Conservation (phyloP, 2,113 vertebrate genomes). For the Gobiocypris rarus region DNA sequence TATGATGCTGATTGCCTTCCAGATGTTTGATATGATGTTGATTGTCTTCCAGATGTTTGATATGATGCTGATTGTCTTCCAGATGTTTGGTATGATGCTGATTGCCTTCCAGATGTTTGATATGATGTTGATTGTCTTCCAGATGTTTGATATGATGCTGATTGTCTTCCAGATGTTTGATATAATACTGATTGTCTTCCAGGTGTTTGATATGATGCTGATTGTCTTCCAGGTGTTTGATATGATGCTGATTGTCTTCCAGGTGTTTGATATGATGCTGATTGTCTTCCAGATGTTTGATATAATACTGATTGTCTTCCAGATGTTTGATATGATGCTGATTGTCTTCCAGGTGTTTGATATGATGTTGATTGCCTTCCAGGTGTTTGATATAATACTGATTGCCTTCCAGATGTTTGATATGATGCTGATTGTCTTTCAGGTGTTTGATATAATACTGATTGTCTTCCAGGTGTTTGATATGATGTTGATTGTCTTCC, state of each 20-base stretch:
- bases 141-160: slow-evolving; percentile 76
- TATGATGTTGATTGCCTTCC: background rate
- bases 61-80: slow-evolving; percentile 2
- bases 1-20: slow-evolving; percentile 69
- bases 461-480: background rate
- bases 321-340: slow-evolving; percentile 79
- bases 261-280: slow-evolving; percentile 79
- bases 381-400: slow-evolving; percentile 75
- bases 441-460: slow-evolving; percentile 75
- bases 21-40: background rate
- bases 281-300: slow-evolving; percentile 54
- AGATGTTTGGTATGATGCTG: slow-evolving; percentile 75
- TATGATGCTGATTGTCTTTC: slow-evolving; percentile 1
- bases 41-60: slow-evolving; percentile 76
- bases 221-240: background rate
- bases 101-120: background rate
- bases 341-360: slow-evolving; percentile 54
- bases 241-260: slow-evolving; percentile 2
- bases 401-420: background rate
- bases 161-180: background rate
- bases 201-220: slow-evolving; percentile 76
- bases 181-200: background rate
- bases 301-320: background rate
- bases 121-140: slow-evolving; percentile 22
- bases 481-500: background rate